Percentiles rank a stretch among this genome's conserved stretches.
phyloP scores from a whole-genome alignment of 2,888 invertebrate species.

The Eumacrocentrus americanus region DNA sequence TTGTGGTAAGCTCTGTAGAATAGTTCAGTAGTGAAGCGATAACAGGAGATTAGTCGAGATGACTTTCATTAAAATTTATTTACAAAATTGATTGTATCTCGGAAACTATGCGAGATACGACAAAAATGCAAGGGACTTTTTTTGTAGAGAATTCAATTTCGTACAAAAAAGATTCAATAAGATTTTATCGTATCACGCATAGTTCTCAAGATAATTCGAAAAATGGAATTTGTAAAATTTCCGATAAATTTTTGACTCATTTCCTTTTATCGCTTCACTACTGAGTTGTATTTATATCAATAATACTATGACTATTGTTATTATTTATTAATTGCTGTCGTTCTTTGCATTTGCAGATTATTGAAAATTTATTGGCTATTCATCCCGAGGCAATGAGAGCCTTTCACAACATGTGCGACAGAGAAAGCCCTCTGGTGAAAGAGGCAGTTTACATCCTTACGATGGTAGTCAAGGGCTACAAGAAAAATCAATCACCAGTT shows the following conservation, averaged over 20 bases:
- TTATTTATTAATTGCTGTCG: neutral
- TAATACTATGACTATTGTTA: neutral
- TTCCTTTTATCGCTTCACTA: too few relatives aligned
- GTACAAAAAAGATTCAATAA: neutral
- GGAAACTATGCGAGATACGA: too few relatives aligned
- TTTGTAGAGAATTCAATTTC: neutral
- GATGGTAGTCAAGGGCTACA: slow-evolving; percentile 51
- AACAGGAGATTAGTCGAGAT: too few relatives aligned
- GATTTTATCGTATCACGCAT: neutral
- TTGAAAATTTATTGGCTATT: slow-evolving; percentile 49
- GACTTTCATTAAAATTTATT: too few relatives aligned
- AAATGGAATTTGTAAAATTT: neutral
- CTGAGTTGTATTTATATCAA: too few relatives aligned
- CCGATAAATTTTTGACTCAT: neutral
- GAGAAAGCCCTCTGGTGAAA: slow-evolving; percentile 61
- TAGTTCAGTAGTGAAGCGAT: neutral
- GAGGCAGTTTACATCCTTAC: slow-evolving; percentile 62
- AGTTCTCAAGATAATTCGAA: neutral
- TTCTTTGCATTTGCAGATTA: slow-evolving; percentile 46
- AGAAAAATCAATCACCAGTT: slow-evolving; percentile 35
- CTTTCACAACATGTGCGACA: slow-evolving; percentile 68
- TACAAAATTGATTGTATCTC: too few relatives aligned
- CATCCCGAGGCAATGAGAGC: slow-evolving; percentile 56
- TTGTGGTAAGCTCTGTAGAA: slow-evolving; percentile 43
- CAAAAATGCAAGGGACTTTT: neutral